phyloP scores from a whole-genome alignment of 2,888 invertebrate genomes.

The Agrochola macilenta region DNA sequence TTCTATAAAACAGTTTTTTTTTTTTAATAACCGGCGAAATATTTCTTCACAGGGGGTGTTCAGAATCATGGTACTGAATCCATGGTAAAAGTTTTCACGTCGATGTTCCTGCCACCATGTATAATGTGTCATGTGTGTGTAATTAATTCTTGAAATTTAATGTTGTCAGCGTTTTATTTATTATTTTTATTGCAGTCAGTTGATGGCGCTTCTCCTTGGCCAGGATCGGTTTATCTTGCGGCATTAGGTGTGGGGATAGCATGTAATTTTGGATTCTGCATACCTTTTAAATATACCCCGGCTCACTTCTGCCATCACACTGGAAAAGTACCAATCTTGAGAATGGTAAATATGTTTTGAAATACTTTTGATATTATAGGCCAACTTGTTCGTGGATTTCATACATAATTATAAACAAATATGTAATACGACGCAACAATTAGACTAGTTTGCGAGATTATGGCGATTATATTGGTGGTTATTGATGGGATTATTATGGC shows the following conservation, averaged over 20 bases:
- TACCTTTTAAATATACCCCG: slow-evolving; percentile 79
- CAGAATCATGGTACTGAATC: no score
- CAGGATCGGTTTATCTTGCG: slow-evolving; percentile 64
- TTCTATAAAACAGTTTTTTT: no score
- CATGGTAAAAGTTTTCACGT: no score
- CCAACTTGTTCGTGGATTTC: neutral
- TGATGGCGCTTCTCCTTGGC: slow-evolving; percentile 64
- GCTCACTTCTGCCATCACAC: slow-evolving; percentile 76
- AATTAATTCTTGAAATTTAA: neutral
- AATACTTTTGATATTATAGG: neutral
- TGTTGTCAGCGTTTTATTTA: neutral
- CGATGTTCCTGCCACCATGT: no score
- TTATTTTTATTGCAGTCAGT: slow-evolving; percentile 25
- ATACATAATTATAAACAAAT: no score
- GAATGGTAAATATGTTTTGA: slow-evolving; percentile 73
- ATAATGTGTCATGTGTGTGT: no score
- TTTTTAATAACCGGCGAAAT: no score
- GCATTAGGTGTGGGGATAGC: slow-evolving; percentile 77
- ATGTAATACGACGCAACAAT: no score
- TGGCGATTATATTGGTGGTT: no score
- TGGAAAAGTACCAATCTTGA: slow-evolving; percentile 76
- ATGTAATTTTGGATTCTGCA: slow-evolving; percentile 75
- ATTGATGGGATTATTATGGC: no score
- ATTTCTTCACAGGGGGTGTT: no score
- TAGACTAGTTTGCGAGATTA: no score